Conservation (phyloP, 2,113 vertebrate species). For the Riparia riparia region DNA sequence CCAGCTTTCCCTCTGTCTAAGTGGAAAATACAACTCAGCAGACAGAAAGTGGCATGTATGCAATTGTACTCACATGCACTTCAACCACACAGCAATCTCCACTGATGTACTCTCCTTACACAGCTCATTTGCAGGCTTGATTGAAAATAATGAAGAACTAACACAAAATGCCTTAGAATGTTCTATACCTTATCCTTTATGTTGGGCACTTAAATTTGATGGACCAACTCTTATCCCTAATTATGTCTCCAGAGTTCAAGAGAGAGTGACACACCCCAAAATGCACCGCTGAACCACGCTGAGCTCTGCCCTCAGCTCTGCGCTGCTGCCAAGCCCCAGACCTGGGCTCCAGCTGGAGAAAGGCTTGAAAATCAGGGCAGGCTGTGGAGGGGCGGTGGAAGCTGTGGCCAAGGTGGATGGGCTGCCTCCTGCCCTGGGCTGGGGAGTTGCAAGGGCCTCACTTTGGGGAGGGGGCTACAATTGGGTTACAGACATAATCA, state of each 20-base stretch:
- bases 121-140: conserved; percentile 25
- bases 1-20: background rate
- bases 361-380: rapidly evolving
- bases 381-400: rapidly evolving
- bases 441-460: background rate
- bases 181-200: background rate
- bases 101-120: background rate
- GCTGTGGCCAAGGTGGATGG: too few species aligned
- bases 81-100: background rate
- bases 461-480: background rate
- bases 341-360: background rate
- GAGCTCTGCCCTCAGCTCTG: background rate
- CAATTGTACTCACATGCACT: background rate
- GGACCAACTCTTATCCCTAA: background rate
- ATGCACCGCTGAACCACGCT: rapidly evolving
- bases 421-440: background rate
- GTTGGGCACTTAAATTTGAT: background rate
- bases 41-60: background rate
- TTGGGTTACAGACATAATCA: background rate
- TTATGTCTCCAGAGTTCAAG: background rate
- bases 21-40: background rate
- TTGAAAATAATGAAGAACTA: conserved; percentile 6
- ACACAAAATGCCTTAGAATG: background rate
- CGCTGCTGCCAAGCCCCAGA: too few species aligned
- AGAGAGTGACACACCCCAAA: rapidly evolving